Base-by-base conservation (phyloP, 2,888 invertebrate genomes). In the Blera fallax region DNA sequence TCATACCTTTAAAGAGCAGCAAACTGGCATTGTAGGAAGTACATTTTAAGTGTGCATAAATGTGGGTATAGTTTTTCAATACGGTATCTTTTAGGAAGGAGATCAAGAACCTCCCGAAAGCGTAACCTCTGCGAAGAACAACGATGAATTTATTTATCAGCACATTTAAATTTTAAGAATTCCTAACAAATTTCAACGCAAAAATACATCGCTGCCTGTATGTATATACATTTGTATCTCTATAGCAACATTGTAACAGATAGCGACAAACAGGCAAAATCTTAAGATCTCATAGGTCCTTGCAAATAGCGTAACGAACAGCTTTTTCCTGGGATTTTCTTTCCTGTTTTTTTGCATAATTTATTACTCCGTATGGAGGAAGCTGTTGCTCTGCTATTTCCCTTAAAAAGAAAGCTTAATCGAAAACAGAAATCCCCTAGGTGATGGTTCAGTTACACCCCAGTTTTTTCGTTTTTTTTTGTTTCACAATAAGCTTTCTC, bases 261-360 rank as follows among this genome's bases (percentile, higher is more conserved):
- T 76, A 69, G 37, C 62, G 45, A 77, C 43, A 65, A 64, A 76
- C 77, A 50, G 43, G 58, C 40, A 24, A 70, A 77, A 82, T 82
- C 81, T 70, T 58, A 18, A 56, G 64, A 82, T 82, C 77, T 70
- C 56, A 52, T 37, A 52, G 54, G 7, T 21, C 37, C 18, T 56
- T 56, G 34, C 37, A 64, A 64, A 73, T 64, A 43, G 65, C 58
- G 34, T 65, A 78, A 72, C 43, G 52, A 65, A 58, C 18, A 58
- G 54, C 52, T 73, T 50, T 45, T 54, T 58, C 50, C 50, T 29
- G 69, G 62, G 69, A 67, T 73, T 83, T 74, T 62, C 52, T 78
- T 69, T 74, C 73, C 50, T 52, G 67, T 72, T 58, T 62, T 70
- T 73, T 69, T 84, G 73, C 54, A 84, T 83, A 84, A 84, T 84